phyloP scores from a whole-genome alignment of 2,888 invertebrate genomes.

The Cheilosia soror region DNA sequence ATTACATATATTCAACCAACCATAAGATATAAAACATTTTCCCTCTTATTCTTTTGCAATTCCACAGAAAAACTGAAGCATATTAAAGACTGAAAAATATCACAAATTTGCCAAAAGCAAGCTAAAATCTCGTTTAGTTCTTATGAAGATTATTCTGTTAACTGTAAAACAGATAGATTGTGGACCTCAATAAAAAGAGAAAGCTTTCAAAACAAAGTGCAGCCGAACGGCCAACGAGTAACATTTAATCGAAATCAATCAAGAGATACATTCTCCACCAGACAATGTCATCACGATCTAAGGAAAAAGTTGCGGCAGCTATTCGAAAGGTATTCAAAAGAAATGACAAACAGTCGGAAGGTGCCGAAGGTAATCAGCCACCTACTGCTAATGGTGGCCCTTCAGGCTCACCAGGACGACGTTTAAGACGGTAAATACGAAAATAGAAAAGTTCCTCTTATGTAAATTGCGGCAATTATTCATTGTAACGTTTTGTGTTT shows the following conservation, averaged over 20 bases:
- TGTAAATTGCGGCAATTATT: conserved; percentile 6
- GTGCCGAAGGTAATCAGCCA: conserved; percentile 83
- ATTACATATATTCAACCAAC: conserved; percentile 18
- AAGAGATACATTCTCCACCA: conserved; percentile 27
- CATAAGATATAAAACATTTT: conserved; percentile 21
- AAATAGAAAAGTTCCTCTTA: neutral
- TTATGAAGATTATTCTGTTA: conserved; percentile 32
- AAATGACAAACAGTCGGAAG: conserved; percentile 87
- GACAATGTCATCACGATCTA: conserved; percentile 90
- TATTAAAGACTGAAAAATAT: conserved; percentile 26
- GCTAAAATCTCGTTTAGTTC: conserved; percentile 14
- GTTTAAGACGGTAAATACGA: conserved; percentile 79
- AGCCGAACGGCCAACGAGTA: neutral
- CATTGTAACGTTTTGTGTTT: conserved; percentile 15
- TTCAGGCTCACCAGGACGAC: conserved; percentile 86
- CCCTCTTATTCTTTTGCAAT: conserved; percentile 17
- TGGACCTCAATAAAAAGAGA: conserved; percentile 21
- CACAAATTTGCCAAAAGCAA: neutral
- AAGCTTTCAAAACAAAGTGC: neutral
- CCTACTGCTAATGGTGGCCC: conserved; percentile 82
- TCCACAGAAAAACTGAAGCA: conserved; percentile 13
- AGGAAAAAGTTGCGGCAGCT: conserved; percentile 92
- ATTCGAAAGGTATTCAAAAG: conserved; percentile 91
- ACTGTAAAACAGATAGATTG: conserved; percentile 22
- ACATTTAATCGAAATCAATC: conserved; percentile 42